Evolutionary conservation across 92 coral and sea anemone genomes (phyloP).

Genomic region (Umimayanthus kanabou): DNA sequence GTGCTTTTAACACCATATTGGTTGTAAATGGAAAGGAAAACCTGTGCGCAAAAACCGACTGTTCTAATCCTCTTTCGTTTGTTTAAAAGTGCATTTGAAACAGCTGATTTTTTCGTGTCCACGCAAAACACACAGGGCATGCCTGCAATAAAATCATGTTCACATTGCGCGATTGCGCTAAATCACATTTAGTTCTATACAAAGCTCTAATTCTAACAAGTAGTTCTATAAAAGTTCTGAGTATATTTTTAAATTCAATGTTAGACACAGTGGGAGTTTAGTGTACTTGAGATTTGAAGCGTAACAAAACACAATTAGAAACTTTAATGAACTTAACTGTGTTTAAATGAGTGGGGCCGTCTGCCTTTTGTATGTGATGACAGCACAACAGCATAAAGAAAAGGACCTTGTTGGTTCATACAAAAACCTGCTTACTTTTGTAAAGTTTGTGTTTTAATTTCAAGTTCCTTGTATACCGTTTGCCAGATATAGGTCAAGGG

Average conservation of each 20-base stretch:
- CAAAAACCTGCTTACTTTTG: conserved; percentile 31
- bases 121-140: not conserved
- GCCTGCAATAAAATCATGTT: not conserved
- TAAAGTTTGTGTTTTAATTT: conserved; percentile 30
- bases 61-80: conserved; percentile 32
- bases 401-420: conserved; percentile 27
- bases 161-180: too few species aligned
- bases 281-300: conserved; percentile 31
- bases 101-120: not conserved
- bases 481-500: conserved; percentile 25
- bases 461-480: conserved; percentile 21
- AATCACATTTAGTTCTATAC: not conserved
- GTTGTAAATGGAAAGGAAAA: conserved; percentile 36
- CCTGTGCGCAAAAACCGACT: not conserved
- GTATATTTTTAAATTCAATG: not conserved
- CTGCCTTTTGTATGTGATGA: conserved; percentile 30
- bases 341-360: conserved; percentile 6
- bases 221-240: conserved; percentile 7
- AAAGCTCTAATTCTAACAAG: not conserved
- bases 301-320: conserved; percentile 44
- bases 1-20: conserved; percentile 30
- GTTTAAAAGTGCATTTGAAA: conserved; percentile 23
- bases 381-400: conserved; percentile 28
- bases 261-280: conserved; percentile 29
- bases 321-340: conserved; percentile 46